Conservation (phyloP, 1,140 invertebrate species). For the Camponotus floridanus region DNA sequence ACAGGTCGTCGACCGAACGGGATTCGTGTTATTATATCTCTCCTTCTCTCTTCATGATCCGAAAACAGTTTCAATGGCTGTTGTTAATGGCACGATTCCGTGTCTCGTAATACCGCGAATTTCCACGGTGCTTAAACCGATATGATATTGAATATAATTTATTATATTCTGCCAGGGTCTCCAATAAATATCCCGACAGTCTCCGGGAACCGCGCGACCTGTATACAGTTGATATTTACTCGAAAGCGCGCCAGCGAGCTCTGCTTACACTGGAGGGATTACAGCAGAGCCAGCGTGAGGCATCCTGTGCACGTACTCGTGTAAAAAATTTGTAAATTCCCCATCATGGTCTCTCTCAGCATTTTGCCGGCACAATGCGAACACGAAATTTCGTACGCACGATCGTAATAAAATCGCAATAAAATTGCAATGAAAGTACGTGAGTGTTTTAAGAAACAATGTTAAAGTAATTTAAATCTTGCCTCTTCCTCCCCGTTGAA, state of each 20-base stretch:
- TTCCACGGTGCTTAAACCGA: constrained; percentile 28
- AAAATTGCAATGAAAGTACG: constrained; percentile 25
- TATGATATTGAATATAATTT: constrained; percentile 34
- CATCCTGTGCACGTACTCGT: neutral
- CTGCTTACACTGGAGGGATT: neutral
- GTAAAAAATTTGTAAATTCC: constrained; percentile 40
- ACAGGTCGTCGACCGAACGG: constrained; percentile 33
- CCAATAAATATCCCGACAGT: constrained; percentile 19
- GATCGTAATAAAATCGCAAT: constrained; percentile 29
- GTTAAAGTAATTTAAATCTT: constrained; percentile 34
- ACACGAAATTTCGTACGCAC: constrained; percentile 27
- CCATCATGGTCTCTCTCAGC: neutral
- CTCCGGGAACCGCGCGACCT: constrained; percentile 29
- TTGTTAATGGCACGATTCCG: neutral
- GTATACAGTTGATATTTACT: constrained; percentile 43
- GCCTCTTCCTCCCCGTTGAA: neutral
- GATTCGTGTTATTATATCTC: constrained; percentile 29
- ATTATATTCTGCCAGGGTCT: neutral
- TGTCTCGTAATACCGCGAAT: constrained; percentile 12
- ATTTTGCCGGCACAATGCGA: neutral
- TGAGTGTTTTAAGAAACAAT: constrained; percentile 19
- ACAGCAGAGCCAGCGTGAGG: neutral
- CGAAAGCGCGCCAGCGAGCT: neutral
- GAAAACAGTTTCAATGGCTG: constrained; percentile 29
- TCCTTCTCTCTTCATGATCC: neutral